Conservation (phyloP, 2,113 vertebrate genomes). For the Pungitius pungitius region DNA sequence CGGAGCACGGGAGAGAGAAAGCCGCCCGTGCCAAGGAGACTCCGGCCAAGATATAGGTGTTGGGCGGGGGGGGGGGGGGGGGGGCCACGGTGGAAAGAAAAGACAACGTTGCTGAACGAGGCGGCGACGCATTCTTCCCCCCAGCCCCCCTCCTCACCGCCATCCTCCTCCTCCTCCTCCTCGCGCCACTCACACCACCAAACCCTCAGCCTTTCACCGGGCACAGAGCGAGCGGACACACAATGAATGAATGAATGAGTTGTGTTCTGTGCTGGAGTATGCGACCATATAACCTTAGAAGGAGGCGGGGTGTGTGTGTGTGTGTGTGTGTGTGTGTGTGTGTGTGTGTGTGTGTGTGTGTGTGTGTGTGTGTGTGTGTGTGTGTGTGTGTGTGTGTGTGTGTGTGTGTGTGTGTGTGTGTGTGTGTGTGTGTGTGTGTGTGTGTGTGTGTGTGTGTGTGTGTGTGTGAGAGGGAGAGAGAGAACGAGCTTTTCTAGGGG, state of each 20-base stretch:
- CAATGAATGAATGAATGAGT: conserved; percentile 78
- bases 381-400: conserved; percentile 34
- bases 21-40: not conserved
- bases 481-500: not conserved
- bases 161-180: conserved; percentile 35
- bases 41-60: too few species aligned
- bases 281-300: conserved; percentile 43
- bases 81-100: conserved; percentile 55
- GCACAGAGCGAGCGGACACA: conserved; percentile 42
- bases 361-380: conserved; percentile 34
- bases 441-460: conserved; percentile 21
- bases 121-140: conserved; percentile 50
- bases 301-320: conserved; percentile 43
- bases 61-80: conserved; percentile 26
- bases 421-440: conserved; percentile 36
- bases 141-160: conserved; percentile 29
- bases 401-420: conserved; percentile 32
- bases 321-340: conserved; percentile 32
- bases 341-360: conserved; percentile 33
- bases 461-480: too few species aligned
- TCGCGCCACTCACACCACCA: conserved; percentile 43
- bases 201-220: conserved; percentile 60
- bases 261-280: conserved; percentile 78
- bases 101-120: conserved; percentile 58
- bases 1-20: conserved; percentile 35